Evolutionary conservation across 2,113 vertebrate species (phyloP), one percentile per base, ranked within the genome.

Genomic region (Paraplagusia blochii): DNA sequence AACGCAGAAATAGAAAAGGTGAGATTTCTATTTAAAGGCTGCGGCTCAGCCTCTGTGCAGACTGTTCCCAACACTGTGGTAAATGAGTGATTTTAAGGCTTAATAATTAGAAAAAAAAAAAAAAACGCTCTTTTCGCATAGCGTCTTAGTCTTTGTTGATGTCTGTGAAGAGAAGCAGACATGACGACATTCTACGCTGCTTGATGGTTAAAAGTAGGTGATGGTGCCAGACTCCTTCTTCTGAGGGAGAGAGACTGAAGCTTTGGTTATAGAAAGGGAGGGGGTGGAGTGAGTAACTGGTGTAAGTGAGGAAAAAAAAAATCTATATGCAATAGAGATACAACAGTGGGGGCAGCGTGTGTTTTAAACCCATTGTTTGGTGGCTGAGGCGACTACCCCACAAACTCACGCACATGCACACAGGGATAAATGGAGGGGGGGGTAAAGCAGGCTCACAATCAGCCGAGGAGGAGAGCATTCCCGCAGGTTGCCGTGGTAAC

Each of bases 401-500:
- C 40, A 11, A 14, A 44, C 14, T 7, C 42, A 44, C 42, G 14
- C 46, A 51, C 34, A 29, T 29, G 6, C 22, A 29, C 22, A 29
- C 36, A 17, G 36, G 43, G 36, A 53, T 42, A 55, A 66, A 57
- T n/a, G 14, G 53, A 66, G 61, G 58, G 60, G 58, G 53, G 64
- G 47, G 33, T 42, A n/a, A 47, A 70, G 53, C 11, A 18, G 62
- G 63, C 49, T 46, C 42, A 66, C 68, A 63, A 69, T 66, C 70
- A 64, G 67, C 61, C 45, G 43, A 52, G 52, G 60, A 50, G 11
- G 69, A 80, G 68, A 64, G 81, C 79, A 68, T 86, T 82, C 69
- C 77, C 22, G 19, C 18, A 0, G 71, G 78, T 84, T 81, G 49
- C 74, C 61, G 42, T 54, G 72, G 84, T 58, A 83, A 83, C 77